Evolutionary conservation across 2,888 invertebrate genomes (phyloP).

Genomic region (Yponomeuta evonymella): DNA sequence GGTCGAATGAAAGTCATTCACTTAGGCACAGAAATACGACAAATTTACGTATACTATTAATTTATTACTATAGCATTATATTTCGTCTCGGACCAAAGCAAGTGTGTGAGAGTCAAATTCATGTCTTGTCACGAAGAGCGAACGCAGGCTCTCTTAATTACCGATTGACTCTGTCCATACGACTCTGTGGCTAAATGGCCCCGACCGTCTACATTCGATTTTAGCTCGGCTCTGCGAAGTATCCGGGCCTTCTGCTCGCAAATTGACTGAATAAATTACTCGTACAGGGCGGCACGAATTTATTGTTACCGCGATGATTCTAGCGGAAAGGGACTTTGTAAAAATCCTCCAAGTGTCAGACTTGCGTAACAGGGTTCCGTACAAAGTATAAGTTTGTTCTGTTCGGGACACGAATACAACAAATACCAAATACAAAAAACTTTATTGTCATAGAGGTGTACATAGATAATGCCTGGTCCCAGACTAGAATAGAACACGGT

Average conservation of each 20-base stretch:
- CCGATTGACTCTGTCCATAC: slow-evolving; percentile 15
- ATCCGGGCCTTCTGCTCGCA: slow-evolving; percentile 7
- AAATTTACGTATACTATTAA: no score
- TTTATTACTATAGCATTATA: no score
- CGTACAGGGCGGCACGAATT: background rate
- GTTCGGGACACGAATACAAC: no score
- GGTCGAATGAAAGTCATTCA: no score
- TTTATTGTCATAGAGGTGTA: no score
- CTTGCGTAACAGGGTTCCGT: no score
- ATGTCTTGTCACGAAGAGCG: slow-evolving; percentile 5
- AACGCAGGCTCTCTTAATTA: slow-evolving; percentile 18
- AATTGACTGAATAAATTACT: slow-evolving; percentile 6
- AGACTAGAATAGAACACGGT: no score
- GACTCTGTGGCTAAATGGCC: background rate
- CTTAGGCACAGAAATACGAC: no score
- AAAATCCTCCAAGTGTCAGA: background rate
- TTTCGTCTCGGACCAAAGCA: background rate
- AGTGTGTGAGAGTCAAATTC: background rate
- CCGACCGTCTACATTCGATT: background rate
- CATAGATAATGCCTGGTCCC: no score
- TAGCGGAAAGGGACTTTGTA: slow-evolving; percentile 12
- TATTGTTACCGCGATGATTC: slow-evolving; percentile 17
- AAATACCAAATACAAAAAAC: no score
- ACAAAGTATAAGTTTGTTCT: no score
- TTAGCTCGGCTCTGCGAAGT: background rate